Conservation (phyloP, 2,113 vertebrate species). For the Cinclus cinclus region DNA sequence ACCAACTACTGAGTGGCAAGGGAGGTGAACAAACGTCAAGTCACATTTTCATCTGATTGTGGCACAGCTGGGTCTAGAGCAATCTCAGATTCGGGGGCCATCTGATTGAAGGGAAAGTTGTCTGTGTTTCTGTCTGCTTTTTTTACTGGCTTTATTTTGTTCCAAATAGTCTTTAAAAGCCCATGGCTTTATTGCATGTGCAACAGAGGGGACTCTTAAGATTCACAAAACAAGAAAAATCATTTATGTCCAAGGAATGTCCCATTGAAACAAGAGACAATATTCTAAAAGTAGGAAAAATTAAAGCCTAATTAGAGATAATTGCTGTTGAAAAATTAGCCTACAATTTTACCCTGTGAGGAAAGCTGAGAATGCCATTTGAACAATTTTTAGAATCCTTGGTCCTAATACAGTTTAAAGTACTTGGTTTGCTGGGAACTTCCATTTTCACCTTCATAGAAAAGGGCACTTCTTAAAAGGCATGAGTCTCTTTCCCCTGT, state of each 20-base stretch:
- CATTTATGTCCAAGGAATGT: background rate
- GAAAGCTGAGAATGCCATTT: background rate
- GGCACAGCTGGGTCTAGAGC: background rate
- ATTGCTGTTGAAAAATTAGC: background rate
- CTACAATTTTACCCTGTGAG: background rate
- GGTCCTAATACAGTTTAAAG: accelerated
- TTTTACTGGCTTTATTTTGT: background rate
- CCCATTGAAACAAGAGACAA: background rate
- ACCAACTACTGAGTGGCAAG: background rate
- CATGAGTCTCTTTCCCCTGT: background rate
- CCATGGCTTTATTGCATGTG: background rate
- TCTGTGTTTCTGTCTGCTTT: background rate
- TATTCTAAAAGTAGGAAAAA: background rate
- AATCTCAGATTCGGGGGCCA: background rate
- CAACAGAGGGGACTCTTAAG: background rate
- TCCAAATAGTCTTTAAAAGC: background rate
- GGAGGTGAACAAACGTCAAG: background rate
- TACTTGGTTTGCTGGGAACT: background rate
- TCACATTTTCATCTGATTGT: background rate
- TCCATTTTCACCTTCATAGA: background rate
- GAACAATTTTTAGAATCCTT: background rate
- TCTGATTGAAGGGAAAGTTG: background rate
- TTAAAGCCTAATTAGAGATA: background rate
- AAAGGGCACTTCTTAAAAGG: background rate
- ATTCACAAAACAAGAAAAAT: background rate